Conservation (phyloP, 2,113 vertebrate genomes). For the Hemicordylus capensis region DNA sequence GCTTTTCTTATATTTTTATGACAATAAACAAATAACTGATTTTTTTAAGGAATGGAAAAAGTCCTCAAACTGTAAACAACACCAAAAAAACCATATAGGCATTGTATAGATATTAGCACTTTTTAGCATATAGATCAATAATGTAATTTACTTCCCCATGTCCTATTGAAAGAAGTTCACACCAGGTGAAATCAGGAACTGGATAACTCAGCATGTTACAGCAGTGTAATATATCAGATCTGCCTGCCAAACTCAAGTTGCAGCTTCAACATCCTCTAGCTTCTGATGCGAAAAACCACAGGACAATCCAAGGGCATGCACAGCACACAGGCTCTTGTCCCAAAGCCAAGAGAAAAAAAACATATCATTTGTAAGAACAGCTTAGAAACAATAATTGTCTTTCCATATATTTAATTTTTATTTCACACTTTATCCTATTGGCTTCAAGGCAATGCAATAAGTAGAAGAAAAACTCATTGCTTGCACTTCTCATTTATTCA, state of each 20-base stretch:
- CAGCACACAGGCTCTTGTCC: neutral
- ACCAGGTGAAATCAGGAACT: constrained; percentile 3
- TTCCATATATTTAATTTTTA: neutral
- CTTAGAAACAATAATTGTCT: constrained; percentile 7
- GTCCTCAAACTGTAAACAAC: neutral
- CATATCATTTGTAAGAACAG: neutral
- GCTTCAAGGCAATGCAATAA: neutral
- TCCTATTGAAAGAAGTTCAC: neutral
- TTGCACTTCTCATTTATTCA: no score
- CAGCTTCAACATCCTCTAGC: neutral
- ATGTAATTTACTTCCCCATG: neutral
- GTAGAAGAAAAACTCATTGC: neutral
- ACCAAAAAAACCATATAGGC: neutral
- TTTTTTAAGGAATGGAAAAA: neutral
- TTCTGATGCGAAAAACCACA: neutral
- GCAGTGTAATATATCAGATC: neutral
- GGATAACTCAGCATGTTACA: neutral
- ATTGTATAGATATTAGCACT: neutral
- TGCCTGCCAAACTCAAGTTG: constrained; percentile 4
- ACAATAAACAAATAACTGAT: neutral
- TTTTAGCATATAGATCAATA: constrained; percentile 19
- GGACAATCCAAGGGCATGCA: constrained; percentile 9
- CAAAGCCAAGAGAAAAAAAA: neutral
- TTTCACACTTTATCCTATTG: constrained; percentile 9
- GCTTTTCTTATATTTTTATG: neutral